These are phyloP conservation scores for Bicyclus anynana DNA, from an alignment of 1,140 invertebrate genomes.

Conservation along the genomic window DNA sequence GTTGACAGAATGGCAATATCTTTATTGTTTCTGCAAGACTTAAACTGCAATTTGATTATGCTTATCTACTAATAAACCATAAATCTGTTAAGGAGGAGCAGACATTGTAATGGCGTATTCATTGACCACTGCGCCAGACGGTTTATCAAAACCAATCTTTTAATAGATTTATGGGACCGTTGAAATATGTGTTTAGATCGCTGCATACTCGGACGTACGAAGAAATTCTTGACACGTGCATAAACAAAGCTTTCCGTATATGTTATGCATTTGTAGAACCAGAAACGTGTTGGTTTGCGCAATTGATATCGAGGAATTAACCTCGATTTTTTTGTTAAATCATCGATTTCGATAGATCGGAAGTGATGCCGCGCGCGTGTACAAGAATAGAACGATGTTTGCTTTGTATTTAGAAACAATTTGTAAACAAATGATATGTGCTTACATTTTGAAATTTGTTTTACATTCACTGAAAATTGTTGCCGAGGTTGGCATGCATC, in stretches of 20 bases:
- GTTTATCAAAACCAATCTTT: not conserved
- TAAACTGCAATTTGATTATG: too few relatives aligned
- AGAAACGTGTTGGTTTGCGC: conserved; percentile 39
- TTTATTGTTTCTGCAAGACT: too few relatives aligned
- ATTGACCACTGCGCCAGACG: not conserved
- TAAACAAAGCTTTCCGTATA: conserved; percentile 19
- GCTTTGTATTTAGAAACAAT: conserved; percentile 41
- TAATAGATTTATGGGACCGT: conserved; percentile 35
- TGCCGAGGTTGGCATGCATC: too few relatives aligned
- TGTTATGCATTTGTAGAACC: conserved; percentile 31
- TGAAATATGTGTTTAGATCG: conserved; percentile 4
- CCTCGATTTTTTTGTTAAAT: conserved; percentile 61
- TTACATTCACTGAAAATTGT: not conserved
- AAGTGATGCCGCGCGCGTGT: conserved; percentile 38
- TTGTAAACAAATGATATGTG: conserved; percentile 23
- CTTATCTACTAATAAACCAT: too few relatives aligned
- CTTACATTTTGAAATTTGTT: too few relatives aligned
- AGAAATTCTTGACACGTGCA: conserved; percentile 8
- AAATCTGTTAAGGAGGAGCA: not conserved
- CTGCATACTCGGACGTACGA: conserved; percentile 2
- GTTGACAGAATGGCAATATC: too few relatives aligned
- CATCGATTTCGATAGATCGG: conserved; percentile 50
- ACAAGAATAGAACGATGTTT: conserved; percentile 45
- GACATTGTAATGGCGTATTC: not conserved
- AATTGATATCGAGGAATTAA: conserved; percentile 67